Evolutionary conservation across 2,797 vertebrate genomes (phyloP), one percentile per base, ranked within the genome.

Genomic region (Schizopygopsis malacanthus): DNA sequence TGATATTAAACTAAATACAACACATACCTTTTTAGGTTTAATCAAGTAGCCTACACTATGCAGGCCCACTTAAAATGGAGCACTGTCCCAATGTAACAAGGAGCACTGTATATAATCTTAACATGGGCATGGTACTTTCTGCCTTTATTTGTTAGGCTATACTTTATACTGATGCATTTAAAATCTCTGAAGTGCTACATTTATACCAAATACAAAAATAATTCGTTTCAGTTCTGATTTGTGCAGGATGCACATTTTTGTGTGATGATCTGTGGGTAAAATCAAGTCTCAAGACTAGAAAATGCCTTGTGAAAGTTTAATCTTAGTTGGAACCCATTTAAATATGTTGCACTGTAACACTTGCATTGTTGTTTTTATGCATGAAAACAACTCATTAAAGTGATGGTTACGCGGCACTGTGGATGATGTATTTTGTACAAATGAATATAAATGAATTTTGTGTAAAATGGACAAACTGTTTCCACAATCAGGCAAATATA

Each of bases 401-500:
- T 47, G 2, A 39, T 39, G 6, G 20, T 37, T 56, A 59, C 47
- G 37, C 45, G 52, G 50, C 33, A 79, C 25, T 18, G 13, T 13
- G 43, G 11, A 71, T n/a, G 1, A 79, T 12, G n/a, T 33, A 45
- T 70, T 69, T 69, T 56, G 13, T 20, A 78, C 4, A 50, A n/a
- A 59, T 59, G 20, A 37, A 76, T 39, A 6, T 50, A 61, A 73
- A 61, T 72, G 0, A 12, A 37, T 4, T 11, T 15, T 41, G n/a
- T 82, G n/a, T 63, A 25, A 22, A 20, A 79, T 4, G 13, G 8
- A 22, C 8, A 45, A 63, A 83, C 16, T 56, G 56, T 63, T 39
- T 7, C 47, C 16, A 73, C 70, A 82, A n/a, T 61, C 12, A 56
- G 50, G 37, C 50, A 82, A n/a, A 81, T 56, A 56, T 41, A 41